Conservation (phyloP, 2,888 invertebrate species). For the Ellobium chinense region DNA sequence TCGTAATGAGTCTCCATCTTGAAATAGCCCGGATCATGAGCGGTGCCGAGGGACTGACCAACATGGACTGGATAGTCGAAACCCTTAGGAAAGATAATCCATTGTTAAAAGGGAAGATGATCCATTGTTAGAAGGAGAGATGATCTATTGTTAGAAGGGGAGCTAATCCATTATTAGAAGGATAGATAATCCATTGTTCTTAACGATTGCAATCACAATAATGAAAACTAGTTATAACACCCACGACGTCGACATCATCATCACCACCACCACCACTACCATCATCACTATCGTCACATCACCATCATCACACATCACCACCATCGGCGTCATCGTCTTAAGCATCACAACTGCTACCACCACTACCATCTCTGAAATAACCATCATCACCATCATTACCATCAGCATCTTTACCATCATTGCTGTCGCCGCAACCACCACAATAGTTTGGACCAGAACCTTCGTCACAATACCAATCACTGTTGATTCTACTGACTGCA, state of each 20-base stretch:
- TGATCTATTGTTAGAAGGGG: too few relatives aligned
- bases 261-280: neutral
- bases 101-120: too few relatives aligned
- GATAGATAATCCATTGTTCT: neutral
- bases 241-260: neutral
- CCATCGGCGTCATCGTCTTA: neutral
- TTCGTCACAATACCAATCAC: too few relatives aligned
- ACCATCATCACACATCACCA: too few relatives aligned
- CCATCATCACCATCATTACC: too few relatives aligned
- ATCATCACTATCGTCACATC: neutral
- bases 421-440: neutral
- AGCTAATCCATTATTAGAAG: too few relatives aligned
- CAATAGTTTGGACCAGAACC: too few relatives aligned
- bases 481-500: neutral
- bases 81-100: too few relatives aligned
- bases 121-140: too few relatives aligned
- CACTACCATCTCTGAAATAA: too few relatives aligned
- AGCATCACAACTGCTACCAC: neutral
- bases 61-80: slow-evolving; percentile 55
- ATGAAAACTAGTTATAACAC: too few relatives aligned
- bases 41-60: slow-evolving; percentile 56
- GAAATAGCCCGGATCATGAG: slow-evolving; percentile 53
- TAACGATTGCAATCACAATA: neutral
- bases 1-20: slow-evolving; percentile 59
- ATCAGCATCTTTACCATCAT: too few relatives aligned